These are phyloP conservation scores for Microtus pennsylvanicus DNA, from an alignment of 2,113 vertebrate genomes.

Conservation along the genomic window DNA sequence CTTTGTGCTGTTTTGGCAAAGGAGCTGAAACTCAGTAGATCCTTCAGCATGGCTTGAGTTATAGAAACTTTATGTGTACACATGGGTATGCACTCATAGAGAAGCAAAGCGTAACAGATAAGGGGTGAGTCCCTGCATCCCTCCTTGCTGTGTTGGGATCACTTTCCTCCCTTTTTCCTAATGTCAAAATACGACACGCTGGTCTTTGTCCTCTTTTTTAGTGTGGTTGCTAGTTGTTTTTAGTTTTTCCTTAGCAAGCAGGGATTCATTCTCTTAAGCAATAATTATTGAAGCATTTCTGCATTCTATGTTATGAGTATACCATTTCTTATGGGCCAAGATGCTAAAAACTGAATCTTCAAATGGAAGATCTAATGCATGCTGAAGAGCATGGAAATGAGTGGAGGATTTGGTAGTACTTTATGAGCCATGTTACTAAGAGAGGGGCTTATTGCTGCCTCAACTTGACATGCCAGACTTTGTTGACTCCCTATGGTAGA, in stretches of 20 bases:
- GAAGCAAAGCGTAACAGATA: background rate
- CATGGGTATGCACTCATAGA: background rate
- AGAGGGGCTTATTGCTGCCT: too few relatives aligned
- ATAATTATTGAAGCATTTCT: background rate
- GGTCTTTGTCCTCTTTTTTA: background rate
- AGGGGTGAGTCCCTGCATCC: background rate
- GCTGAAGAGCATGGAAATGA: background rate
- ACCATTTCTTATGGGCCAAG: background rate
- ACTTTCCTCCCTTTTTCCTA: background rate
- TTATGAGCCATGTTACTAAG: background rate
- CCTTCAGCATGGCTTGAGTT: background rate
- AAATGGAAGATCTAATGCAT: background rate
- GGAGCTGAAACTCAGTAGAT: background rate
- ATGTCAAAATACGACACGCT: background rate
- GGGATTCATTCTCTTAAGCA: background rate
- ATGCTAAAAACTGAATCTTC: background rate
- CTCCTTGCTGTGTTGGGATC: background rate
- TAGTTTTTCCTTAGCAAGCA: background rate
- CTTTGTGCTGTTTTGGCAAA: slow-evolving; percentile 27
- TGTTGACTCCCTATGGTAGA: too few relatives aligned
- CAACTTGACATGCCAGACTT: too few relatives aligned
- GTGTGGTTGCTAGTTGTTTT: background rate
- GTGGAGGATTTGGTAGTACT: background rate
- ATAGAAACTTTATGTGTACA: background rate
- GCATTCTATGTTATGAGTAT: background rate